Evolutionary conservation across 2,797 vertebrate species (phyloP).

Genomic region (Clarias laeviceps): DNA sequence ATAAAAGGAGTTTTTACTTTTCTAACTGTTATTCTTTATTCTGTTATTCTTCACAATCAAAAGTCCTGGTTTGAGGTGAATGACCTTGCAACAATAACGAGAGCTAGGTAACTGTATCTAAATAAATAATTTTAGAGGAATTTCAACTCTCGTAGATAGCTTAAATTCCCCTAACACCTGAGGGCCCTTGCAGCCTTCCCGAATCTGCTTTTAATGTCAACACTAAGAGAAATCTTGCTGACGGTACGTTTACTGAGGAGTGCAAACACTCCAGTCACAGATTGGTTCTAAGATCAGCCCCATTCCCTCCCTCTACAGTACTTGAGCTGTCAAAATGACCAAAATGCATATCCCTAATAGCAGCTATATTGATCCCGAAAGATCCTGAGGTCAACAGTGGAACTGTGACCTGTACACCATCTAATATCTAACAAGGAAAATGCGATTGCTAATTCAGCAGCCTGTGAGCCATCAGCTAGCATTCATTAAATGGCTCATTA

Average conservation of each 20-base stretch:
- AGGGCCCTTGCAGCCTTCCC: background rate
- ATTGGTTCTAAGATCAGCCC: background rate
- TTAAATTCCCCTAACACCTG: background rate
- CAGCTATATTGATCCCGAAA: conserved; percentile 31
- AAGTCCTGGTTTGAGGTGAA: too few species aligned
- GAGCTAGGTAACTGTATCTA: background rate
- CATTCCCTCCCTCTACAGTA: conserved; percentile 6
- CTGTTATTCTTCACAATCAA: too few species aligned
- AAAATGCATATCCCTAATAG: conserved; percentile 36
- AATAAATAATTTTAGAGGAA: background rate
- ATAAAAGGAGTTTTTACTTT: too few species aligned
- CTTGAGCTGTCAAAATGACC: conserved; percentile 21
- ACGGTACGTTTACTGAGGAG: background rate
- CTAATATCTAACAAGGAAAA: conserved; percentile 20
- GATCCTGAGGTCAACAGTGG: conserved; percentile 16
- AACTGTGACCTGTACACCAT: background rate
- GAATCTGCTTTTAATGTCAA: background rate
- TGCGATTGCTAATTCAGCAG: conserved; percentile 12
- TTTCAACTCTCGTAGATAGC: background rate
- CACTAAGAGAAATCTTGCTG: background rate
- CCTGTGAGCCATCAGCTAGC: background rate
- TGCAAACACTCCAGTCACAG: background rate
- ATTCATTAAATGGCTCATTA: conserved; percentile 11
- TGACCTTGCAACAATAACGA: background rate
- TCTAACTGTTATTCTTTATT: too few species aligned